Conservation (phyloP, 2,888 invertebrate species). For the Sphecodes monilicornis region DNA sequence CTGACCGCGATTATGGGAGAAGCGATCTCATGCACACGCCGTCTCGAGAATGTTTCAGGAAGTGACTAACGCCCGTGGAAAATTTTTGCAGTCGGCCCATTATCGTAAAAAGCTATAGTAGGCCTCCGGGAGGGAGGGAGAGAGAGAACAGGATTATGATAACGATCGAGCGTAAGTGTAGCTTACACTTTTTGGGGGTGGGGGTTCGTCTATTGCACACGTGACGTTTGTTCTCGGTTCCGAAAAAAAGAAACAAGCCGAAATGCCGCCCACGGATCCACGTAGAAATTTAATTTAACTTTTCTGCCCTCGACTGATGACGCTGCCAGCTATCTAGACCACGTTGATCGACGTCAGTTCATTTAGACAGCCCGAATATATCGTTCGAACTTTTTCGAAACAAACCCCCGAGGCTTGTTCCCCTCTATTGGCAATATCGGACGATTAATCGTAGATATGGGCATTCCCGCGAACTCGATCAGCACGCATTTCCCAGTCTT, state of each 20-base stretch:
- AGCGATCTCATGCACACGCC: slow-evolving; percentile 12
- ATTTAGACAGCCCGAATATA: slow-evolving; percentile 58
- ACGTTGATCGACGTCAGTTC: slow-evolving; percentile 63
- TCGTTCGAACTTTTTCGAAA: slow-evolving; percentile 28
- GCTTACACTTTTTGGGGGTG: slow-evolving; percentile 28
- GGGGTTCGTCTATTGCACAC: slow-evolving; percentile 20
- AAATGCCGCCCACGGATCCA: slow-evolving; percentile 34
- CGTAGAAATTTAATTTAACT: slow-evolving; percentile 71
- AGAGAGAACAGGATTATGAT: slow-evolving; percentile 59
- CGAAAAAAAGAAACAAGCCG: slow-evolving; percentile 56
- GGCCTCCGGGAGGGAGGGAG: slow-evolving; percentile 36
- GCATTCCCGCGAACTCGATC: slow-evolving; percentile 26
- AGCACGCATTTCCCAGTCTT: slow-evolving; percentile 37
- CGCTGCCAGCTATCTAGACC: slow-evolving; percentile 43
- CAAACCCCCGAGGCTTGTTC: slow-evolving; percentile 35
- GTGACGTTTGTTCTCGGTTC: slow-evolving; percentile 23
- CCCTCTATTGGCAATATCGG: slow-evolving; percentile 50
- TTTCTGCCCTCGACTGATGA: slow-evolving; percentile 51
- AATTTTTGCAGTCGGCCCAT: slow-evolving; percentile 55
- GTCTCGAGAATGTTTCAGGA: slow-evolving; percentile 19
- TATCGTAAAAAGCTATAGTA: slow-evolving; percentile 64
- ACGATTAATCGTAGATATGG: slow-evolving; percentile 40
- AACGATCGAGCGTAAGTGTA: slow-evolving; percentile 33
- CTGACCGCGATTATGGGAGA: not conserved
- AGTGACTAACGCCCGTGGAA: slow-evolving; percentile 45